Conservation (phyloP, 2,888 invertebrate genomes). For the Himalopsyche kuldschensis region DNA sequence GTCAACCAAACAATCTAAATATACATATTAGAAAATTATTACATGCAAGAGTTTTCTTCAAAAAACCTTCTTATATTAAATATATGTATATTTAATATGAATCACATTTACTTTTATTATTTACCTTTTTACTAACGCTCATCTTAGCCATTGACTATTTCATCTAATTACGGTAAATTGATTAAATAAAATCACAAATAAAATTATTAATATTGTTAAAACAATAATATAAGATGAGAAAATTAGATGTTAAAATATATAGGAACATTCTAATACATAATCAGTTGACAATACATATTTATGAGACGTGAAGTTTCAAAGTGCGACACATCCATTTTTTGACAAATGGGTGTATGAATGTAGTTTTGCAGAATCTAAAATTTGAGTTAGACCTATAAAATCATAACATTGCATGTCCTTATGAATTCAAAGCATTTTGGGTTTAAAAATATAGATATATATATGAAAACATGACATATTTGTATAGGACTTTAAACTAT, state of each 20-base stretch:
- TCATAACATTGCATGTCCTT: no score
- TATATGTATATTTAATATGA: neutral
- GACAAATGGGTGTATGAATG: no score
- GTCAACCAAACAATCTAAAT: neutral
- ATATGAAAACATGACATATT: no score
- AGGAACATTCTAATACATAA: neutral
- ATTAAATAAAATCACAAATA: neutral
- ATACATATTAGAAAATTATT: neutral
- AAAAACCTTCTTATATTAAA: neutral
- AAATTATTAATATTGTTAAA: neutral
- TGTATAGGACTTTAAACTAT: no score
- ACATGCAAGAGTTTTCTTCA: neutral
- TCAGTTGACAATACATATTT: no score
- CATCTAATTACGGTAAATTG: neutral
- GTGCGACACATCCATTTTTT: no score
- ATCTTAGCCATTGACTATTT: neutral
- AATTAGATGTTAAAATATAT: neutral
- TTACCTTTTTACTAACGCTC: neutral
- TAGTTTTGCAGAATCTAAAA: no score
- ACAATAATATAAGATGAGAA: neutral
- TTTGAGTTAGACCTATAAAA: no score
- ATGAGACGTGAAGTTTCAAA: no score
- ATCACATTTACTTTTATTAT: neutral
- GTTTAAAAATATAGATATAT: no score
- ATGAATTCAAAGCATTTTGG: no score